Base-by-base conservation (phyloP, 1,140 invertebrate species). In the Drosophila jambulina region DNA sequence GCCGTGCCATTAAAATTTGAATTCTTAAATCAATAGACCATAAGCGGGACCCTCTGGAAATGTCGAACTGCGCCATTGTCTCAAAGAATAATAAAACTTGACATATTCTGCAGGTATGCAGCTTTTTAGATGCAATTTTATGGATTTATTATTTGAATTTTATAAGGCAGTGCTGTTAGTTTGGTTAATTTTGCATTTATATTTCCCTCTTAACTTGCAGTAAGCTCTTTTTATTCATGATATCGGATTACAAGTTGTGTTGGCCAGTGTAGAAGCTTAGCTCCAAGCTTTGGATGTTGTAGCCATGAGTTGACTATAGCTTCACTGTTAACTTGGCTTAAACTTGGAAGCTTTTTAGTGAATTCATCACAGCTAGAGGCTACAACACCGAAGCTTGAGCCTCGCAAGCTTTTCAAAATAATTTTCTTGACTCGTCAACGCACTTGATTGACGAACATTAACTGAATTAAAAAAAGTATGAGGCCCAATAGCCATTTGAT, bases 401-500 rank as follows among this genome's bases (percentile, higher is more conserved):
- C 12, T 7, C 1, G 1, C 0, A 43, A 65, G 36, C 65, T 51
- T 43, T 36, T 36, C 3, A 15, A 25, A 56, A 53, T 45, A n/a
- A 36, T 70, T 70, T 46, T 25, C 15, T 8, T 13, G 23, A 53
- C 17, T 42, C 21, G 7, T 34, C 9, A 43, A 53, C 36, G 29
- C 21, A 34, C 27, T 36, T 68, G 36, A 56, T 46, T 45, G 36
- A 56, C 29, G 17, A 9, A 34, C 43, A 42, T 49, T 49, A 34
- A 45, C 10, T 27, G 6, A 36, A n/a, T 29, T 17, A 45, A 27
- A 46, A 61, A 51, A 68, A 49, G 12, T 27, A 36, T 3, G 3
- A 70, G 42, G 67, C 67, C 68, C 67, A 72, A 72, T 74, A 60
- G 27, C 67, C 45, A 72, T 42, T 72, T 72, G 67, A 72, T 72